A percentile compares a stretch with the other conserved stretches of the same genome.
These are phyloP conservation scores for Calephelis perditalis DNA, from an alignment of 2,888 invertebrate species.

Conservation along the genomic window DNA sequence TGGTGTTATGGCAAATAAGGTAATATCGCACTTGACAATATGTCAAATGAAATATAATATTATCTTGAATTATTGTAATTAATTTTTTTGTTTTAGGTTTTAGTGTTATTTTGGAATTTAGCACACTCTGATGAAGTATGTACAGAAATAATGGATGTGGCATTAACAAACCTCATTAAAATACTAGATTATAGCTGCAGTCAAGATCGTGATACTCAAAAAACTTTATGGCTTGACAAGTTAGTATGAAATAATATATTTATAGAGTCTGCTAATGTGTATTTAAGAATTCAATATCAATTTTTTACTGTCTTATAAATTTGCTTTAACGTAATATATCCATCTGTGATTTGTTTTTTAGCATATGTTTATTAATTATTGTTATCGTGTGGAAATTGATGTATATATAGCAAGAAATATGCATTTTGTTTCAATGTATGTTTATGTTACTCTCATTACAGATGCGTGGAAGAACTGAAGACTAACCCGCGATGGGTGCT, in stretches of 20 bases:
- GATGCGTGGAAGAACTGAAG: conserved; percentile 95
- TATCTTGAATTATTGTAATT: conserved; percentile 13
- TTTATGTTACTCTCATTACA: conserved; percentile 25
- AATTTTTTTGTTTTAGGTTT: conserved; percentile 73
- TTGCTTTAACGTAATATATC: no score
- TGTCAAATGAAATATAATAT: not conserved
- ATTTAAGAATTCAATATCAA: no score
- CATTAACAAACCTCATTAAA: conserved; percentile 95
- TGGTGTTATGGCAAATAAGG: conserved; percentile 99
- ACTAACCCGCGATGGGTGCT: conserved; percentile 93
- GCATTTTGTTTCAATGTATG: not conserved
- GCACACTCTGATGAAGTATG: conserved; percentile 97
- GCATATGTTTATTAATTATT: no score
- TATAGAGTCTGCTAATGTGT: no score
- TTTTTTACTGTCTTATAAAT: no score
- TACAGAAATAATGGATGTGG: conserved; percentile 98
- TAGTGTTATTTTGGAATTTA: conserved; percentile 97
- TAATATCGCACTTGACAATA: conserved; percentile 37
- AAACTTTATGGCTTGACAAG: conserved; percentile 96
- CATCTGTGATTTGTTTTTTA: no score
- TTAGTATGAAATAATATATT: conserved; percentile 40
- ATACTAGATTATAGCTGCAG: conserved; percentile 98
- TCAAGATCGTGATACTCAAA: conserved; percentile 97
- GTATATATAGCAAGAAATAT: no score
- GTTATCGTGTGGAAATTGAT: no score